A percentile compares a stretch with the other conserved stretches of the same genome.
Evolutionary conservation across 2,113 vertebrate species (phyloP).

Genomic region (Oncorhynchus tshawytscha): DNA sequence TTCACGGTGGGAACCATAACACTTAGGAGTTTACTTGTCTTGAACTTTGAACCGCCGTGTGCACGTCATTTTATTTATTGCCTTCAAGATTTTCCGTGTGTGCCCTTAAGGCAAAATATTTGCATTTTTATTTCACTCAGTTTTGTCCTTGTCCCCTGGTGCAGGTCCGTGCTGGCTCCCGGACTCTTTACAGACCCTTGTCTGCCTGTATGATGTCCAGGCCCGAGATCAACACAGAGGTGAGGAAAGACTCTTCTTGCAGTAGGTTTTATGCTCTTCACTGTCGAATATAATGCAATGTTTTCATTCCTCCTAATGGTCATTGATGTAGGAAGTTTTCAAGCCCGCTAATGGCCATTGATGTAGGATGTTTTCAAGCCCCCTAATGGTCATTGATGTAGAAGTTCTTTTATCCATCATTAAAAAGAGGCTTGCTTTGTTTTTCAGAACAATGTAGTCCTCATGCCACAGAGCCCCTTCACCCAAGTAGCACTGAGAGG

Average conservation of each 20-base stretch:
- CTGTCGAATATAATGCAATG: too few species aligned
- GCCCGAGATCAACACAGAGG: constrained; percentile 89
- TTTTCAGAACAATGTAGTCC: constrained; percentile 76
- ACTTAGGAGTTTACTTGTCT: background rate
- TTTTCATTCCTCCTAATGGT: too few species aligned
- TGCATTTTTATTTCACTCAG: background rate
- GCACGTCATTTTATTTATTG: background rate
- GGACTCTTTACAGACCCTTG: constrained; percentile 90
- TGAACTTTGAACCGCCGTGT: background rate
- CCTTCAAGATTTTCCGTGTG: background rate
- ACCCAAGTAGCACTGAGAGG: constrained; percentile 82
- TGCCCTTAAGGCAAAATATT: constrained; percentile 10
- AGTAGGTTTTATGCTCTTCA: background rate
- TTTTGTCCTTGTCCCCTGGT: constrained; percentile 26
- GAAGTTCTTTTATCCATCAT: background rate
- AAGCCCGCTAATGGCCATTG: too few species aligned
- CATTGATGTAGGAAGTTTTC: too few species aligned
- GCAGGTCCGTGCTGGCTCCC: constrained; percentile 94
- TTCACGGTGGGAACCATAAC: background rate
- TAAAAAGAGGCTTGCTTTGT: background rate
- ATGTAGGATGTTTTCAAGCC: too few species aligned
- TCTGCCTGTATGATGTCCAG: constrained; percentile 91
- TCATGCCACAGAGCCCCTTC: constrained; percentile 80
- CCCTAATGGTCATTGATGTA: too few species aligned
- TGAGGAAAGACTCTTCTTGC: constrained; percentile 57